Evolutionary conservation across 2,888 invertebrate genomes (phyloP).

Genomic region (Pachymerium ferrugineum): DNA sequence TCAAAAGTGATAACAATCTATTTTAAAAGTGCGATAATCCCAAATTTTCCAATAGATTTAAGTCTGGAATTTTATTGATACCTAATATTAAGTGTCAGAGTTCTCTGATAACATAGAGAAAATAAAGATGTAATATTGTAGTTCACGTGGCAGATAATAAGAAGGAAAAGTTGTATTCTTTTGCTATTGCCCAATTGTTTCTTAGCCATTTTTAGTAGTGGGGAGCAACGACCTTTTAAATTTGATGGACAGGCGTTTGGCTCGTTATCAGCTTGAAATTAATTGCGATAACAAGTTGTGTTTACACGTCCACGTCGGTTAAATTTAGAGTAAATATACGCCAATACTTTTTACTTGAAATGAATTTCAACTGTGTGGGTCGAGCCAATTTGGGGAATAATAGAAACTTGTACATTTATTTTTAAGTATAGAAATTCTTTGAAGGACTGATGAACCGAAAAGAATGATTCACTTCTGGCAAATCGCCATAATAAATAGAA

Average conservation of each 20-base stretch:
- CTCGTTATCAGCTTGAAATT: conserved; percentile 6
- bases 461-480: background rate
- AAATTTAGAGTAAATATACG: conserved; percentile 17
- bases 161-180: background rate
- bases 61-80: too few relatives aligned
- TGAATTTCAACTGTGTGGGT: background rate
- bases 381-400: background rate
- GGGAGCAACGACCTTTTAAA: conserved; percentile 15
- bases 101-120: too few relatives aligned
- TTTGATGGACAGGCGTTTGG: conserved; percentile 20
- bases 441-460: conserved; percentile 4
- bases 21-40: too few relatives aligned
- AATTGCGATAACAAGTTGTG: conserved; percentile 19
- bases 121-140: background rate
- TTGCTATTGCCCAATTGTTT: conserved; percentile 6
- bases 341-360: background rate
- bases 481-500: background rate
- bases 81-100: background rate
- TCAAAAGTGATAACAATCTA: too few relatives aligned
- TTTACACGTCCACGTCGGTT: conserved; percentile 9
- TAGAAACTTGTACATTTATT: background rate
- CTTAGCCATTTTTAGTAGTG: conserved; percentile 11
- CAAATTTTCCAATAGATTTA: too few relatives aligned
- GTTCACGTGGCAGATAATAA: background rate
- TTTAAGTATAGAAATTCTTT: background rate